phyloP scores from a whole-genome alignment of 2,113 vertebrate genomes.

The Stercorarius parasiticus region DNA sequence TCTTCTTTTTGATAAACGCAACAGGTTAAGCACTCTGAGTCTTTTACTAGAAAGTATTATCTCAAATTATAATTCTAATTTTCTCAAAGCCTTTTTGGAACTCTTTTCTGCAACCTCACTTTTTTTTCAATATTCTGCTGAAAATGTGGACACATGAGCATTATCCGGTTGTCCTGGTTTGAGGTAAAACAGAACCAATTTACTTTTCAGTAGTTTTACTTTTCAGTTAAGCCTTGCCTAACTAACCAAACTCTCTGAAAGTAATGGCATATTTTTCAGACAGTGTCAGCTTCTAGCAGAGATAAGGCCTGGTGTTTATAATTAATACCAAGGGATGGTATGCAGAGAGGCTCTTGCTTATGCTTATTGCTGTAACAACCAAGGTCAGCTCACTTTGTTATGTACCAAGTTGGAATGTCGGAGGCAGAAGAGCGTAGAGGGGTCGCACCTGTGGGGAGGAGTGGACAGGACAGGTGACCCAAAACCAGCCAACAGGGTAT shows the following conservation, averaged over 20 bases:
- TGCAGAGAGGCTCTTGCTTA: not conserved
- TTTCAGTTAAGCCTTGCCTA: not conserved
- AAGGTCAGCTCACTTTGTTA: not conserved
- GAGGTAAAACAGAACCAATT: not conserved
- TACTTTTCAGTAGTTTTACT: not conserved
- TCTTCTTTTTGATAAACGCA: not conserved
- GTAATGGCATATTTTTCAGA: not conserved
- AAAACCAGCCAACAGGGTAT: not conserved
- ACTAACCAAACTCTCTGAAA: not conserved
- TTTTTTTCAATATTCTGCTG: not conserved
- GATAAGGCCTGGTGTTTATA: not conserved
- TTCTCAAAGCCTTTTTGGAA: not conserved
- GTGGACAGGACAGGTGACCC: too few relatives aligned
- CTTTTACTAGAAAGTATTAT: not conserved
- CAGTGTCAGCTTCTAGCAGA: not conserved
- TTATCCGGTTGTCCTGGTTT: not conserved
- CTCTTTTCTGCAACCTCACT: not conserved
- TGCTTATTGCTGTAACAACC: not conserved
- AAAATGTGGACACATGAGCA: rapidly evolving
- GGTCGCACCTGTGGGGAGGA: not conserved
- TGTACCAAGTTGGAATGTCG: not conserved
- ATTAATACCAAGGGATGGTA: not conserved
- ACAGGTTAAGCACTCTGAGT: not conserved
- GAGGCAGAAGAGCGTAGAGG: not conserved
- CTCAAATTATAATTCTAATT: not conserved